phyloP scores from a whole-genome alignment of 30 jellyfish, hydroid and myxozoan genomes.

The Cassiopea xamachana region DNA sequence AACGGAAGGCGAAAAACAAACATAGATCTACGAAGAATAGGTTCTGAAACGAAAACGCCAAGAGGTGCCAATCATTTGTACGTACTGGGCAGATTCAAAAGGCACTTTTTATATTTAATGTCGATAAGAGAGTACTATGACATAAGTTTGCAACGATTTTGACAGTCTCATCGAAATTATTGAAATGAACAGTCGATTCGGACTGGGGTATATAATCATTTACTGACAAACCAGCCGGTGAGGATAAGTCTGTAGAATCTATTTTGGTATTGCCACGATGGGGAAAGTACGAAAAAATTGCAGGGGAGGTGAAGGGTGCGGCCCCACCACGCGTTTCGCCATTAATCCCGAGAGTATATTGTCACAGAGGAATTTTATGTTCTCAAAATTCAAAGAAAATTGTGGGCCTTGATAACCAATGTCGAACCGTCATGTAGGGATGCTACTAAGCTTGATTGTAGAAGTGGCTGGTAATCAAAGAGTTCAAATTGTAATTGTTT shows the following conservation, averaged over 20 bases:
- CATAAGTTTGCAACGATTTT: conserved; percentile 38
- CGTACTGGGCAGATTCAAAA: conserved; percentile 60
- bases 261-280: conserved; percentile 38
- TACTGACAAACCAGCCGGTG: conserved; percentile 45
- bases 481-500: neutral
- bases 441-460: neutral
- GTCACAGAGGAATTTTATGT: neutral
- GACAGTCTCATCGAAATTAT: conserved; percentile 50
- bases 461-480: neutral
- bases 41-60: conserved; percentile 1
- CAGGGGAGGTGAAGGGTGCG: neutral
- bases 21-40: conserved; percentile 23
- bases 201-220: conserved; percentile 37
- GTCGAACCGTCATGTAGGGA: neutral
- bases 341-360: neutral
- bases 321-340: neutral
- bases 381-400: neutral
- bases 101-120: conserved; percentile 46
- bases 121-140: conserved; percentile 23
- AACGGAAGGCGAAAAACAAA: conserved; percentile 46
- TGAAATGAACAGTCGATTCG: conserved; percentile 31
- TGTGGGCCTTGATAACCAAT: neutral
- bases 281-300: neutral
- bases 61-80: conserved; percentile 29
- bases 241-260: conserved; percentile 40